Percentiles rank a stretch among this genome's conserved stretches.
These are phyloP conservation scores for Carlito syrichta DNA, from an alignment of 2,113 vertebrate genomes.

Conservation along the genomic window DNA sequence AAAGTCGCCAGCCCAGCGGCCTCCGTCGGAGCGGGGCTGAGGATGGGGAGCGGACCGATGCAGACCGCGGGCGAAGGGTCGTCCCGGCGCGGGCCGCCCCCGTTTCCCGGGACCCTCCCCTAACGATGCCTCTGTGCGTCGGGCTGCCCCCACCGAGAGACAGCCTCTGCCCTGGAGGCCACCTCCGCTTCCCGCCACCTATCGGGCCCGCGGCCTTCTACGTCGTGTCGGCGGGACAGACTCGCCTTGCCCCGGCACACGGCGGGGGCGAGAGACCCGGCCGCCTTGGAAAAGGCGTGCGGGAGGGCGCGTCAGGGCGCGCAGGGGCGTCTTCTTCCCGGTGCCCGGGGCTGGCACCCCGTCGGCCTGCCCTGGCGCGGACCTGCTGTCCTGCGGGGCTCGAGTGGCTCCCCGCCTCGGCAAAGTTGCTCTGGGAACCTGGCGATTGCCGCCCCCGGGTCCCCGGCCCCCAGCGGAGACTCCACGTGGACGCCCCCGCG, in stretches of 20 bases:
- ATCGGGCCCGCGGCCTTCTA: background rate
- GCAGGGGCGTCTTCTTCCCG: background rate
- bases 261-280: background rate
- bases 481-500: background rate
- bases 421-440: constrained; percentile 1
- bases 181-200: background rate
- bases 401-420: background rate
- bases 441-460: background rate
- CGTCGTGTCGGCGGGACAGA: background rate
- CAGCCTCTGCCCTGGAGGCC: rapidly evolving
- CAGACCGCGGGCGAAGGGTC: too few relatives aligned
- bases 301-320: background rate
- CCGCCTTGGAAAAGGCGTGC: background rate
- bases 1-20: background rate
- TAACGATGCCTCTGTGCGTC: background rate
- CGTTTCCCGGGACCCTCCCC: too few relatives aligned
- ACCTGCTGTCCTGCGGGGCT: background rate
- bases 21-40: too few relatives aligned
- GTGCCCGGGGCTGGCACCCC: background rate
- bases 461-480: too few relatives aligned
- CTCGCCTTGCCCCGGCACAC: background rate
- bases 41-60: too few relatives aligned
- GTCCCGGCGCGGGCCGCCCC: too few relatives aligned
- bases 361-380: background rate
- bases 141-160: too few relatives aligned